Percentiles rank a stretch among this genome's conserved stretches.
These are phyloP conservation scores for Momotus momota DNA, from an alignment of 2,797 vertebrate genomes.

Conservation along the genomic window DNA sequence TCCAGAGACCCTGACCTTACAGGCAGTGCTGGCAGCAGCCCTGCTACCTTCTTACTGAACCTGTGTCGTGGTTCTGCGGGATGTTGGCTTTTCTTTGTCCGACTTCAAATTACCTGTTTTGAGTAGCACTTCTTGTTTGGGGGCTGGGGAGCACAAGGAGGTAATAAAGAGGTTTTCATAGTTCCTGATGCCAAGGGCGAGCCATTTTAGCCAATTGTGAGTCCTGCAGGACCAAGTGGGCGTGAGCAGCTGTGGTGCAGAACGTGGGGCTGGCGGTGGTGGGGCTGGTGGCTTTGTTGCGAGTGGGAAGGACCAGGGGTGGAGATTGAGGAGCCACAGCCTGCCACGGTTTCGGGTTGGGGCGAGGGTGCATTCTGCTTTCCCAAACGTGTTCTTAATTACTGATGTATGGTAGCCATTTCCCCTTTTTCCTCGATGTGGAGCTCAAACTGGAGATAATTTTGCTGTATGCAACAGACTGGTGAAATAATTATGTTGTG, in stretches of 20 bases:
- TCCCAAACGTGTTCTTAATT: background rate
- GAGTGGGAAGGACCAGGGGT: background rate
- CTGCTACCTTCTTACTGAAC: background rate
- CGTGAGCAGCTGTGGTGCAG: background rate
- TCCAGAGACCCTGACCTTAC: background rate
- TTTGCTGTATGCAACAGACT: background rate
- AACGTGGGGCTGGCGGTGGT: fast-evolving
- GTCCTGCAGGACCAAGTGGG: background rate
- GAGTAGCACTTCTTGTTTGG: fast-evolving
- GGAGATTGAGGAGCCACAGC: background rate
- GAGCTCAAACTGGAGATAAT: background rate
- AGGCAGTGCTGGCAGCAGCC: background rate
- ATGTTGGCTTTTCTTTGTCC: background rate
- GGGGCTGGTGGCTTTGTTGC: background rate
- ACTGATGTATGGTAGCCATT: background rate
- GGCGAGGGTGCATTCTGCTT: background rate
- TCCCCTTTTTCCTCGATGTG: fast-evolving
- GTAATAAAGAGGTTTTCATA: background rate
- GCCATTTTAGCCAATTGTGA: background rate
- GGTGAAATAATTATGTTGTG: background rate
- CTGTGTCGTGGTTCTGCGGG: background rate
- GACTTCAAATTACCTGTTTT: background rate
- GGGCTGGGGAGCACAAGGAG: background rate
- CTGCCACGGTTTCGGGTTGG: background rate
- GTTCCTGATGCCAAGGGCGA: background rate